Base-by-base conservation (phyloP, 1,140 invertebrate species). In the Caenorhabditis briggsae region DNA sequence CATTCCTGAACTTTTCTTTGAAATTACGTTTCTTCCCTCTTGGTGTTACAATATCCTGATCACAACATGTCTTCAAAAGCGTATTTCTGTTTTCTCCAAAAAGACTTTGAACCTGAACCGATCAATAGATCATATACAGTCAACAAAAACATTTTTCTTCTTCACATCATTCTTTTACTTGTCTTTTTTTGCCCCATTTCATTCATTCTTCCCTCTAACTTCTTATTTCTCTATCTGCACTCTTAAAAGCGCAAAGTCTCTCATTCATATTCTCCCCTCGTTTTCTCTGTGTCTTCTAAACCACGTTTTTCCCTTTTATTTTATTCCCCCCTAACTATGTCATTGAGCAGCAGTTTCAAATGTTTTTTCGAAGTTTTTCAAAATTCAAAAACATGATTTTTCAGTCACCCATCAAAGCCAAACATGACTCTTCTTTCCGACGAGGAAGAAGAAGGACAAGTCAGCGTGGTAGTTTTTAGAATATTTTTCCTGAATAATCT, bases 371-470 rank as follows among this genome's bases (percentile, higher is more conserved):
- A 33, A 33, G 33, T 3, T 33, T 33, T 33, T 33, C 1, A 33
- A 33, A 33, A 46, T 11, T 20, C 53, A 53, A 78, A 78, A 78
- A 61, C 23, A 61, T 33, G n/a, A 33, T 33, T 33, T n/a, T 33
- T 33, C 33, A 33, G 33, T 33, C 33, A 33, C 33, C 3, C 33
- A 33, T 33, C 33, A 33, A 33, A 33, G 33, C 33, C 33, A 33
- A 33, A 33, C 3, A 33, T 33, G 33, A 33, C 33, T 33, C 33
- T 33, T 33, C 33, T 33, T 12, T 23, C 20, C 7, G 70, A 78
- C 18, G 70, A 78, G 20, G 70, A 78, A 2, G 70, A 78, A 23
- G 70, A 78, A 53, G 70, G 70, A 16, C 70, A 50, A n/a, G n/a
- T n/a, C 12, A 58, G 18, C 12, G 7, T n/a, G 18, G 18, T 5